Evolutionary conservation across 2,888 invertebrate genomes (phyloP).

Genomic region (Eurytoma californica): DNA sequence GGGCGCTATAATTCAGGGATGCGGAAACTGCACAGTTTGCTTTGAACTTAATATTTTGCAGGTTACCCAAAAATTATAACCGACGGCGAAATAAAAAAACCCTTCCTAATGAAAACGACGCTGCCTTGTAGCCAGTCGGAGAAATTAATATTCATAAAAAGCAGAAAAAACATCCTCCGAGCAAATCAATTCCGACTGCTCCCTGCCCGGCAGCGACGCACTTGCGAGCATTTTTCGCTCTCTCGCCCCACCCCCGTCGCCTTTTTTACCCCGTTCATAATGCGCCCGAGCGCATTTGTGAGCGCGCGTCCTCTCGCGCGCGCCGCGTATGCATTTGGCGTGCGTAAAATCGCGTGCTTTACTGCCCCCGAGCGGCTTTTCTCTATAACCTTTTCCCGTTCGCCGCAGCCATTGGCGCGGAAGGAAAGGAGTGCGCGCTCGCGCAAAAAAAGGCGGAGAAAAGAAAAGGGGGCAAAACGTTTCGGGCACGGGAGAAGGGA

Average conservation of each 20-base stretch:
- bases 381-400: constrained; percentile 38
- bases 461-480: constrained; percentile 2
- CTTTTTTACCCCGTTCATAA: constrained; percentile 11
- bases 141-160: no score
- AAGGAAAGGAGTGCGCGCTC: background rate
- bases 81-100: no score
- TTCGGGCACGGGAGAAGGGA: background rate
- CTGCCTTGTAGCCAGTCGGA: no score
- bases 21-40: no score
- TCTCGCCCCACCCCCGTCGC: no score
- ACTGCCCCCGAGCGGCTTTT: constrained; percentile 27
- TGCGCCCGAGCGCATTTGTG: background rate
- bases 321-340: constrained; percentile 42
- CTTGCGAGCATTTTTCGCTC: background rate
- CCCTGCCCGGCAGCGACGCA: no score
- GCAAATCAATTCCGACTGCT: no score
- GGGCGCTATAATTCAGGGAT: no score
- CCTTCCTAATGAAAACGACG: no score
- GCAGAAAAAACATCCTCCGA: no score
- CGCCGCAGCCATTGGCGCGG: constrained; percentile 14
- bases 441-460: background rate
- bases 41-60: no score
- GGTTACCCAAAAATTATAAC: no score
- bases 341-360: constrained; percentile 48
- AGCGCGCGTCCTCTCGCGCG: background rate